Percentiles rank a stretch among this genome's conserved stretches.
Conservation (phyloP, 2,797 vertebrate species). For the Hapalemur alaotrensis region DNA sequence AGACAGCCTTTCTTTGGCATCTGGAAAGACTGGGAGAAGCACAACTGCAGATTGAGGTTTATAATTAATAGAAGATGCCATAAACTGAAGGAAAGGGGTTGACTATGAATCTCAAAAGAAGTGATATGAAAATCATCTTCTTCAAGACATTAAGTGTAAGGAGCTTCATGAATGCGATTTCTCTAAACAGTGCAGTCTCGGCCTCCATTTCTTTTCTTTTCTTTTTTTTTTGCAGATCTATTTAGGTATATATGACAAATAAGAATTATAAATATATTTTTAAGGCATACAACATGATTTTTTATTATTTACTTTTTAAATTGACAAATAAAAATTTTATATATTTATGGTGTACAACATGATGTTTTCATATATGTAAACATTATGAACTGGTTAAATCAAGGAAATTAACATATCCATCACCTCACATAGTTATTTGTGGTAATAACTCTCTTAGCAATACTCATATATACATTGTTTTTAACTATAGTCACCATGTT, state of each 20-base stretch:
- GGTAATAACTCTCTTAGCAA: neutral
- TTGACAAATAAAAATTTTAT: neutral
- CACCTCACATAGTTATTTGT: neutral
- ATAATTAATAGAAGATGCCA: neutral
- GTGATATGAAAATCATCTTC: neutral
- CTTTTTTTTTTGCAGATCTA: neutral
- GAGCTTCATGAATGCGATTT: neutral
- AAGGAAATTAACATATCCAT: neutral
- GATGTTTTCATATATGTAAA: neutral
- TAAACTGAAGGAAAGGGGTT: slow-evolving; percentile 11
- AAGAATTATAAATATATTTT: neutral
- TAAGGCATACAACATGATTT: neutral
- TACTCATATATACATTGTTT: neutral
- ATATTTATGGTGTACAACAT: neutral
- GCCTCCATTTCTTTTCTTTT: neutral
- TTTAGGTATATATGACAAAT: neutral
- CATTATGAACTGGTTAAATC: neutral
- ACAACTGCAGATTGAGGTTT: neutral
- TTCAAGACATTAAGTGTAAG: neutral
- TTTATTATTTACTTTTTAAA: neutral
- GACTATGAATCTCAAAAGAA: neutral
- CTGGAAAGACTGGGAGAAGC: neutral
- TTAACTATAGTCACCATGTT: neutral
- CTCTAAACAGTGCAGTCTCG: neutral
- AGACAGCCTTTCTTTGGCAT: neutral